Conservation (phyloP, 1,140 invertebrate species). For the Aphaenogaster rudis region DNA sequence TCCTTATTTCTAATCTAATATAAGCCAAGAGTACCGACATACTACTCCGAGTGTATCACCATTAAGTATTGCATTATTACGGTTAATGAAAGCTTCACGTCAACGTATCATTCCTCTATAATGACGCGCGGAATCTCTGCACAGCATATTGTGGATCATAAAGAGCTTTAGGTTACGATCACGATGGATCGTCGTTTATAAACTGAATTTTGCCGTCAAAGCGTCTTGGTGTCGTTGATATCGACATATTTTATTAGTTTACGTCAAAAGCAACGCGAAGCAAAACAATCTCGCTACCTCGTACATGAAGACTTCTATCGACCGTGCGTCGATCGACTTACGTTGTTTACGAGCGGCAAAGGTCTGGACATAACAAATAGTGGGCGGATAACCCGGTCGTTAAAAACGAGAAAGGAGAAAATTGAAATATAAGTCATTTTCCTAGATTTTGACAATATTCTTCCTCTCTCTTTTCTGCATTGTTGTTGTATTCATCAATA, state of each 20-base stretch:
- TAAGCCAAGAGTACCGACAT: neutral
- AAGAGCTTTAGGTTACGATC: neutral
- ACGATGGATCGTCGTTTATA: conserved; percentile 9
- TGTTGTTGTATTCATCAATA: neutral
- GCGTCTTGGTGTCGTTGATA: conserved; percentile 1
- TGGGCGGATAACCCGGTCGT: neutral
- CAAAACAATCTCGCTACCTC: neutral
- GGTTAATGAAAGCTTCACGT: neutral
- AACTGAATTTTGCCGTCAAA: neutral
- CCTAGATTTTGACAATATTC: conserved; percentile 2
- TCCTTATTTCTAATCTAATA: neutral
- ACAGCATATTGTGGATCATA: neutral
- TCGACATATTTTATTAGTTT: conserved; percentile 56
- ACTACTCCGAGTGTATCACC: neutral
- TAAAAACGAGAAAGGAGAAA: conserved; percentile 26
- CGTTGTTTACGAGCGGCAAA: conserved; percentile 10
- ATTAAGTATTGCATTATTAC: neutral
- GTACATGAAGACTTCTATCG: neutral
- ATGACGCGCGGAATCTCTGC: neutral
- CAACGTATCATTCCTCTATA: neutral
- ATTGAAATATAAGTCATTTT: neutral
- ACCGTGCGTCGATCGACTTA: conserved; percentile 13
- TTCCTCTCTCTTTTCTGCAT: neutral
- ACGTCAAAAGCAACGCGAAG: conserved; percentile 14
- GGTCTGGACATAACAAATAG: conserved; percentile 33